Evolutionary conservation across 2,797 vertebrate species (phyloP), one percentile per base, ranked within the genome.

Genomic region (Spondyliosoma cantharus): DNA sequence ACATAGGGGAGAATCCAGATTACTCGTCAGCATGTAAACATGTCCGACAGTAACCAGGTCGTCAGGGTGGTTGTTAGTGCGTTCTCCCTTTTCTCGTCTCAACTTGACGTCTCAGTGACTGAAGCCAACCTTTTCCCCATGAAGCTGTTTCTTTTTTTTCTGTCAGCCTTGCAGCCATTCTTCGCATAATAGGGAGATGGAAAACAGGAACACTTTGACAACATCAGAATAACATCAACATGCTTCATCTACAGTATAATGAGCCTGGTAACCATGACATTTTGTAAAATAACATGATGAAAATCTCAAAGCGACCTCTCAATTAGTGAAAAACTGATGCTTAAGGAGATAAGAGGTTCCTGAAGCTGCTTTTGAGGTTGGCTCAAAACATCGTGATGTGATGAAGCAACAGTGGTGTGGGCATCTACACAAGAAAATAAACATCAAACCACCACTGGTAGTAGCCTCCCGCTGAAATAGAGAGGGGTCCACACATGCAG

Each of bases 241-340:
- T 60, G 68, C 37, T 62, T 71, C 67, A 71, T 74, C 7, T 8
- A 37, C 7, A 37, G 67, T 74, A 49, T 72, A 78, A 84, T 70
- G 65, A 76, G 29, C 64, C 62, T 46, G 37, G 63, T 53, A 80
- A 65, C 64, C 76, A 74, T 74, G 71, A 76, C 69, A 72, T 76
- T 56, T 60, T 81, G 81, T 37, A 61, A 84, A 78, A 72, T 59
- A 7, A 24, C 2, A 13, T 73, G 50, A 49, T 54, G 49, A 56
- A 71, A 71, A 56, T 71, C 58, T 61, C n/a, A 52, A 75, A 80
- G 53, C 57, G 37, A 60, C 25, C 61, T 24, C 32, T 61, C 57
- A 66, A 50, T 65, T 46, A 80, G 73, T 57, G 54, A 68, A 57
- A 81, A 72, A 24, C 53, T 58, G 64, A 76, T 1, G 13, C 65